Base-by-base conservation (phyloP, 2,888 invertebrate species). In the Folsomia candida region DNA sequence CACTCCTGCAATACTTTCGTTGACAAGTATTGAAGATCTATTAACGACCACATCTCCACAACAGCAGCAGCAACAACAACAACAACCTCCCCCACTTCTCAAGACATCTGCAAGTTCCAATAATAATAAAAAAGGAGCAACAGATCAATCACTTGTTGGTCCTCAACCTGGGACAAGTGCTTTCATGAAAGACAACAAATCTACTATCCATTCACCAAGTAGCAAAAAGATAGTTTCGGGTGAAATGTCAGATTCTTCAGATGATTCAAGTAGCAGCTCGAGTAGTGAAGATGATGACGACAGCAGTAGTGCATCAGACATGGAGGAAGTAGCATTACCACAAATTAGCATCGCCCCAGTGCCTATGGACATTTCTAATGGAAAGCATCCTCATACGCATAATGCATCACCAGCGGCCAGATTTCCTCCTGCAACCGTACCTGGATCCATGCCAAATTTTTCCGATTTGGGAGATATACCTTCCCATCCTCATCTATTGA, bases 401-500 rank as follows among this genome's bases (percentile, higher is more conserved):
- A 47, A 25, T 28, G 37, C 68, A 24, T 20, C 60, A n/a, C 37
- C 47, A 26, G n/a, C 60, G n/a, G 28, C 47, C 24, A 2, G 24
- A 65, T 47, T 9, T 54, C 51, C 37, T 25, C 14, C 65, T 54
- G 20, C 24, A 2, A 18, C 51, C 18, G 37, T 37, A 37, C 37
- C 37, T 37, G 37, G 37, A 37, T 37, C 37, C 37, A 37, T 37
- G 37, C 37, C 37, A 37, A 37, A 37, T 14, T 37, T 37, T 14
- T 37, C 14, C 37, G 14, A 14, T 37, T 37, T 37, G 37, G 37
- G 6, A 37, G 37, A 37, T 14, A n/a, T n/a, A n/a, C n/a, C n/a
- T n/a, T n/a, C n/a, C 47, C 47, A 6, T 62, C 29, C 87, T 80
- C 89, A 90, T 84, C 85, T 91, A 73, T 86, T 93, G 80, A 91